Evolutionary conservation across 2,113 vertebrate genomes (phyloP), one percentile per base, ranked within the genome.

Genomic region (Bufo gargarizans): DNA sequence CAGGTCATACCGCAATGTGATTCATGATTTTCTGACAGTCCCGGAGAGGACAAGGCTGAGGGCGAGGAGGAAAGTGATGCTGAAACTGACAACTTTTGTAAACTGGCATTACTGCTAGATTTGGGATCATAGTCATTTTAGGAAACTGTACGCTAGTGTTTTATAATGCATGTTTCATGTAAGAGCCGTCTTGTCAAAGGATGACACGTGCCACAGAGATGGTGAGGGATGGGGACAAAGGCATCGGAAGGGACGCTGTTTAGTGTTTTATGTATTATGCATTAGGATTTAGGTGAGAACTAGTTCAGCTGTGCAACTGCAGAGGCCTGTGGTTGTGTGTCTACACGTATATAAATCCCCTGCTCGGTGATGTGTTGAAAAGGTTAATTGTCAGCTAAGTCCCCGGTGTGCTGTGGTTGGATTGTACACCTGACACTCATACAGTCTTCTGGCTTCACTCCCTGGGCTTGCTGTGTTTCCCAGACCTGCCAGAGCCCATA

Each of bases 341-440:
- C 72, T 84, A 56, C 49, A 9, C 72, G 12, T 55, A 82, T 43
- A 89, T 89, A 89, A 89, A 89, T 84, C 72, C 22, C n/a, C 72
- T 67, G 87, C 87, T 89, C 87, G 22, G 20, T 22, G 72, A 84
- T 55, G 74, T 84, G 81, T 78, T 84, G 82, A 78, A 84, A 89
- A 89, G 87, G 87, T 89, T 89, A 89, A 89, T 89, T 84, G 72
- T 56, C 59, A 61, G 71, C 69, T 89, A 50, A 69, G 59, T 84
- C 86, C 82, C 74, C 72, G 13, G 87, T 56, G 74, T 78, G 81
- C 82, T 22, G 87, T 74, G 87, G 82, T 78, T 77, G 82, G 87
- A 84, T 89, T 83, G 59, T 89, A 77, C 81, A 89, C 58, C 76
- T 5, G 43, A 55, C 61, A 22, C 63, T 43, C 22, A 88, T 55